Conservation (phyloP, 2,888 invertebrate genomes). For the Papilio gigon region DNA sequence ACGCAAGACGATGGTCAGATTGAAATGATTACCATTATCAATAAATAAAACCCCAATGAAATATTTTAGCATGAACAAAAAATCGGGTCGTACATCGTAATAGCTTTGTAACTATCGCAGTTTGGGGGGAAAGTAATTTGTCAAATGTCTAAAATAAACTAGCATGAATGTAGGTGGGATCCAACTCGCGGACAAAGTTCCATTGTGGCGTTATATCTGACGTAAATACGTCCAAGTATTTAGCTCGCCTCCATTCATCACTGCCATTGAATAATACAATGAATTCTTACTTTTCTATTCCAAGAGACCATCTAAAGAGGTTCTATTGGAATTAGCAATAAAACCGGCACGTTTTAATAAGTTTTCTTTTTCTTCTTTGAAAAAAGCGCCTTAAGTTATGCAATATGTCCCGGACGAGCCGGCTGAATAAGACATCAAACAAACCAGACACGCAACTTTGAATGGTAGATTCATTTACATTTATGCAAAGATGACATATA, state of each 20-base stretch:
- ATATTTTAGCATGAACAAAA: slow-evolving; percentile 7
- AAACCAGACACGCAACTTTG: slow-evolving; percentile 17
- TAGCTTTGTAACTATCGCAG: slow-evolving; percentile 13
- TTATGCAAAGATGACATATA: slow-evolving; percentile 7
- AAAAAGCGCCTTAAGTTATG: slow-evolving; percentile 18
- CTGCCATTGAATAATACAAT: slow-evolving; percentile 25
- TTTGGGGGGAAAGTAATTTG: slow-evolving; percentile 15
- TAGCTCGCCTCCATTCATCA: slow-evolving; percentile 26
- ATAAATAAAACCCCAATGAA: slow-evolving; percentile 13
- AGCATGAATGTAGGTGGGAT: slow-evolving; percentile 13
- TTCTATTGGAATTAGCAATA: slow-evolving; percentile 18
- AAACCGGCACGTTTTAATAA: background rate
- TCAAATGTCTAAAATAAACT: slow-evolving; percentile 17
- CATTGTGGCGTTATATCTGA: slow-evolving; percentile 20
- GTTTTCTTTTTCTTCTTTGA: slow-evolving; percentile 9
- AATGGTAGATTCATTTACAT: slow-evolving; percentile 11
- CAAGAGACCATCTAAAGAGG: background rate
- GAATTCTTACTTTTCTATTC: slow-evolving; percentile 12
- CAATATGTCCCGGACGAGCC: background rate
- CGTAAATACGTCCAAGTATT: slow-evolving; percentile 22
- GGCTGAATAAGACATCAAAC: slow-evolving; percentile 14
- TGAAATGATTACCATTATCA: slow-evolving; percentile 19
- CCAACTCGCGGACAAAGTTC: slow-evolving; percentile 8
- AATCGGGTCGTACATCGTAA: background rate
- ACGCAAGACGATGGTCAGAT: too few species aligned